Conservation (phyloP, 2,888 invertebrate species). For the Trichopria drosophilae region DNA sequence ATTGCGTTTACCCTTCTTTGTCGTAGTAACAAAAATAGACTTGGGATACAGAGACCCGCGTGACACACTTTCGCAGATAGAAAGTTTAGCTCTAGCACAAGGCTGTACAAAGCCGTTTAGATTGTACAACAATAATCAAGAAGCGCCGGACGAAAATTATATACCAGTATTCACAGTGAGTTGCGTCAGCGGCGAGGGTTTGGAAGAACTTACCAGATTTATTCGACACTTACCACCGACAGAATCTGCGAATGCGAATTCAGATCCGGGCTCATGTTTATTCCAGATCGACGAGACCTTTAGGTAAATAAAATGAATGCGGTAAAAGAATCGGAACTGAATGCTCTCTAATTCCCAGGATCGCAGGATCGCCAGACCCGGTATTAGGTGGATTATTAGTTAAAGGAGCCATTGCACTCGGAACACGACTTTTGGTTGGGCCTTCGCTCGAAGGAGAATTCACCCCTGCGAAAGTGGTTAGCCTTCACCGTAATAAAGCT, state of each 20-base stretch:
- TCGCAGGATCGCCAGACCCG: slow-evolving; percentile 75
- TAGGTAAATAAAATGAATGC: slow-evolving; percentile 43
- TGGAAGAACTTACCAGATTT: slow-evolving; percentile 82
- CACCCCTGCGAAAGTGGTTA: slow-evolving; percentile 74
- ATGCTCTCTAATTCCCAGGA: slow-evolving; percentile 58
- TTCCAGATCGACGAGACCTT: slow-evolving; percentile 96
- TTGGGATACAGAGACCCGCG: slow-evolving; percentile 62
- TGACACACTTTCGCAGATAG: slow-evolving; percentile 49
- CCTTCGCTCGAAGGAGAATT: slow-evolving; percentile 81
- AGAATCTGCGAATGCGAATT: slow-evolving; percentile 44
- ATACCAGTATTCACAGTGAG: slow-evolving; percentile 87
- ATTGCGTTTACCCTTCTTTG: slow-evolving; percentile 85
- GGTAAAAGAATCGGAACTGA: too few species aligned
- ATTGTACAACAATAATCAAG: slow-evolving; percentile 43
- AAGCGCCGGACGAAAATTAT: slow-evolving; percentile 51
- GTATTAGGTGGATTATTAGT: slow-evolving; percentile 84
- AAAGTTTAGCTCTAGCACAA: slow-evolving; percentile 48
- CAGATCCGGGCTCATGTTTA: slow-evolving; percentile 56
- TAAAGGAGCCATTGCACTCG: slow-evolving; percentile 84
- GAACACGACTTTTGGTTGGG: slow-evolving; percentile 75
- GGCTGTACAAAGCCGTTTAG: slow-evolving; percentile 50
- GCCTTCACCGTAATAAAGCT: slow-evolving; percentile 89
- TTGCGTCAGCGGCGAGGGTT: slow-evolving; percentile 84
- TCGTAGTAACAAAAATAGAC: slow-evolving; percentile 93
- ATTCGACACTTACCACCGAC: slow-evolving; percentile 74